phyloP scores from a whole-genome alignment of 2,888 invertebrate species.

The Carterocephalus palaemon region DNA sequence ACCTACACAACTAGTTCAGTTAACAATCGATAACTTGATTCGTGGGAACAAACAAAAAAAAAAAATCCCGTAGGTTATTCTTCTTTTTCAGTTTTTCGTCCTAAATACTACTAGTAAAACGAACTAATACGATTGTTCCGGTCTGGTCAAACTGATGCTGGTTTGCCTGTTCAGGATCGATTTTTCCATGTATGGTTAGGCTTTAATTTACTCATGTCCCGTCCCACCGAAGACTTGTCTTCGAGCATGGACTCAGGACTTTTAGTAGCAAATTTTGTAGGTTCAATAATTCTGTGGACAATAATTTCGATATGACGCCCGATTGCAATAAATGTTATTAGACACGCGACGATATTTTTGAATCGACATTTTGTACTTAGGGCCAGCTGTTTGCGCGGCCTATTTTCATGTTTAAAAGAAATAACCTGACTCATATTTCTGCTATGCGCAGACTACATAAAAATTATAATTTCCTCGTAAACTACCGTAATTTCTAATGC shows the following conservation, averaged over 20 bases:
- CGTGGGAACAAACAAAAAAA: too few relatives aligned
- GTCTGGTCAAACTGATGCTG: too few relatives aligned
- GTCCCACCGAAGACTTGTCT: slow-evolving; percentile 45
- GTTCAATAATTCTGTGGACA: slow-evolving; percentile 15
- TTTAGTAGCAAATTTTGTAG: slow-evolving; percentile 24
- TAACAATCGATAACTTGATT: too few relatives aligned
- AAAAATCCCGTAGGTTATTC: too few relatives aligned
- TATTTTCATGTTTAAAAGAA: slow-evolving; percentile 29
- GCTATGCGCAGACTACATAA: slow-evolving; percentile 35
- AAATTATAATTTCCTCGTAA: slow-evolving; percentile 21
- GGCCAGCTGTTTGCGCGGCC: slow-evolving; percentile 42
- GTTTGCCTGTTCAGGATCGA: too few relatives aligned
- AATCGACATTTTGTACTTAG: slow-evolving; percentile 26
- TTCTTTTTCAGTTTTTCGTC: too few relatives aligned
- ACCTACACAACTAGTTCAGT: too few relatives aligned
- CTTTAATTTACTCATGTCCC: slow-evolving; percentile 39
- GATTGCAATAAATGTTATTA: slow-evolving; percentile 3
- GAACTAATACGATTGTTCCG: too few relatives aligned
- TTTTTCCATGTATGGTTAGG: too few relatives aligned
- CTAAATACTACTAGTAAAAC: too few relatives aligned
- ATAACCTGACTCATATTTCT: slow-evolving; percentile 36
- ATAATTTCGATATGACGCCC: slow-evolving; percentile 11
- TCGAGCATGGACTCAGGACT: slow-evolving; percentile 21
- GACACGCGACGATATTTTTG: slow-evolving; percentile 7
- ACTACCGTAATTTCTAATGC: slow-evolving; percentile 23